Conservation (phyloP, 2,113 vertebrate species). For the Carassius gibelio region DNA sequence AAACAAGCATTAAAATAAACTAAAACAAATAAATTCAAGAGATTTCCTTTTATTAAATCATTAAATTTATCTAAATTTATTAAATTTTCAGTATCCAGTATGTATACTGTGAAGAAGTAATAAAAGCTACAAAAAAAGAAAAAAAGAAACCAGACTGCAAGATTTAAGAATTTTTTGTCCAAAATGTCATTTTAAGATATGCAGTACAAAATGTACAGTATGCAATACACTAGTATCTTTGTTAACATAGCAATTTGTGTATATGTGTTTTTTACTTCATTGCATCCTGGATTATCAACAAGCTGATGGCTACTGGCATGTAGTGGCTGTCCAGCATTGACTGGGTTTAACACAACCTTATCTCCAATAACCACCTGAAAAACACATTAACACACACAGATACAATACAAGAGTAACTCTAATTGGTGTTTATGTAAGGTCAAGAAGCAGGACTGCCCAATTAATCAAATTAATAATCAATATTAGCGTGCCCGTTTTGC, state of each 20-base stretch:
- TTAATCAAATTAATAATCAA: neutral
- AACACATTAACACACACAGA: constrained; percentile 29
- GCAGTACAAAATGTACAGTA: neutral
- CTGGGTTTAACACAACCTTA: constrained; percentile 97
- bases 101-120: neutral
- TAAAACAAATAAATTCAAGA: neutral
- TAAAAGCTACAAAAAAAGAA: neutral
- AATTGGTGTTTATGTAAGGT: neutral
- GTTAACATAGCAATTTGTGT: neutral
- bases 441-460: neutral
- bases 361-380: constrained; percentile 96
- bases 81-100: neutral
- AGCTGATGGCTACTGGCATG: constrained; percentile 96
- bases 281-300: constrained; percentile 95
- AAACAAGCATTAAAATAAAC: neutral
- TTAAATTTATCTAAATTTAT: too few relatives aligned
- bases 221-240: neutral
- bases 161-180: neutral
- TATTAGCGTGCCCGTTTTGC: neutral
- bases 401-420: neutral
- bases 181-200: neutral
- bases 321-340: constrained; percentile 95
- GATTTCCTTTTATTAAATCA: neutral
- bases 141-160: neutral
- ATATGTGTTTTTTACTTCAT: constrained; percentile 82